Base-by-base conservation (phyloP, 1,140 invertebrate genomes). In the Metaphire vulgaris region DNA sequence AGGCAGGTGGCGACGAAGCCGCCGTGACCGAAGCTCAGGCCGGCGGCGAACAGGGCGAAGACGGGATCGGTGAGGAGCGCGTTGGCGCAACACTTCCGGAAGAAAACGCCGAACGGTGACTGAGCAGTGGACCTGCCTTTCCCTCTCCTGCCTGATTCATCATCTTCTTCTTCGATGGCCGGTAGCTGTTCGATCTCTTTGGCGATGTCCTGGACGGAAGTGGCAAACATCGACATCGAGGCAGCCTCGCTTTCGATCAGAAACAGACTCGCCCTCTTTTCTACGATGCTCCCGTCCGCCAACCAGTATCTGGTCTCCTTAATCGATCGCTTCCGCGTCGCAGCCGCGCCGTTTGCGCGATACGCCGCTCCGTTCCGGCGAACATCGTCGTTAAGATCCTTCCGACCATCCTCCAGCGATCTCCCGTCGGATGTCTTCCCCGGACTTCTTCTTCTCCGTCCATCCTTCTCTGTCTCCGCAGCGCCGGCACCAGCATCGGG, bases 1-100 rank as follows among this genome's bases (percentile, higher is more conserved):
- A 69, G 67, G n/a, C 67, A 69, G n/a, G 67, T 69, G 67, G n/a
- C 26, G 2, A 69, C 30, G 67, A 12, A 69, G 2, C 67, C 67
- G 2, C n/a, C 30, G n/a, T 69, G 67, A 12, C 67, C 67, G 67
- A 31, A 28, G 67, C 67, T 28, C 2, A 69, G n/a, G 67, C 67
- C 67, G 67, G 26, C 6, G n/a, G 67, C 67, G 67, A 28, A 69
- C 67, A 69, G 6, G 67, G 31, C n/a, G 67, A 69, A 69, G 67
- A 26, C n/a, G 2, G n/a, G 67, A 26, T 69, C 26, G 2, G 6
- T 2, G 14, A 69, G 67, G n/a, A 69, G 67, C 6, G 21, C 41
- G 41, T 6, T 6, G 41, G 6, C 41, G 41, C 41, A 56, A 21
- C 41, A 56, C 21, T 56, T 56, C 6, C 41, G 41, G 41, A 6